phyloP scores from a whole-genome alignment of 1,140 invertebrate species.

The Bombus balteatus region DNA sequence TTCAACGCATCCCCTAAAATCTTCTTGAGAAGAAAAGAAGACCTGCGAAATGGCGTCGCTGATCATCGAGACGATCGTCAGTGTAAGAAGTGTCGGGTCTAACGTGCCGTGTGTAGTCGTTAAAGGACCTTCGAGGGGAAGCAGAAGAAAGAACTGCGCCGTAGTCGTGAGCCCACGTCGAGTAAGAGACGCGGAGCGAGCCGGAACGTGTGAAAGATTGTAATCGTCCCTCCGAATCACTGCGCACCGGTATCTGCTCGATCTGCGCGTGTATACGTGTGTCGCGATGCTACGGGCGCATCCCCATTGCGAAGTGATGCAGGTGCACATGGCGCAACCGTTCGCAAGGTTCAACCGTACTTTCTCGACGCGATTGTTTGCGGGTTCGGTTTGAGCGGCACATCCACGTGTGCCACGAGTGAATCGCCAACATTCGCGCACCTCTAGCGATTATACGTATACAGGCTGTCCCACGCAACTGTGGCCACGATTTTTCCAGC shows the following conservation, averaged over 20 bases:
- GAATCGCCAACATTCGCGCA: not conserved
- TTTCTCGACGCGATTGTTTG: slow-evolving; percentile 14
- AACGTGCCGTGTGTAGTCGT: not conserved
- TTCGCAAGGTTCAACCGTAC: not conserved
- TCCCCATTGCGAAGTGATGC: slow-evolving; percentile 13
- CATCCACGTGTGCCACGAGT: not conserved
- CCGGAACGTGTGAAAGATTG: slow-evolving; percentile 34
- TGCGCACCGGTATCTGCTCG: not conserved
- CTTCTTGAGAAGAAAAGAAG: not conserved
- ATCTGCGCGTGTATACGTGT: not conserved
- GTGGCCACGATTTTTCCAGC: no score
- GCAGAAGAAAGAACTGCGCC: not conserved
- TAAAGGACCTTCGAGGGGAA: slow-evolving; percentile 7
- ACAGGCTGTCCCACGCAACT: no score
- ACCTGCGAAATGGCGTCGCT: not conserved
- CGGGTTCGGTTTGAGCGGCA: not conserved
- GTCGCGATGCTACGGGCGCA: not conserved
- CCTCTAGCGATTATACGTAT: not conserved
- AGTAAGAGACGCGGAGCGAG: slow-evolving; percentile 12
- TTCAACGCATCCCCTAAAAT: not conserved
- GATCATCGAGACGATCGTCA: not conserved
- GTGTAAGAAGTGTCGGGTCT: not conserved
- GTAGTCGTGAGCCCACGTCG: not conserved
- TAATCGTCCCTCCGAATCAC: slow-evolving; percentile 8
- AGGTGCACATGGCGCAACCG: slow-evolving; percentile 25